These are phyloP conservation scores for Stratiolaelaps scimitus DNA, from an alignment of 1,140 invertebrate genomes.

Conservation along the genomic window DNA sequence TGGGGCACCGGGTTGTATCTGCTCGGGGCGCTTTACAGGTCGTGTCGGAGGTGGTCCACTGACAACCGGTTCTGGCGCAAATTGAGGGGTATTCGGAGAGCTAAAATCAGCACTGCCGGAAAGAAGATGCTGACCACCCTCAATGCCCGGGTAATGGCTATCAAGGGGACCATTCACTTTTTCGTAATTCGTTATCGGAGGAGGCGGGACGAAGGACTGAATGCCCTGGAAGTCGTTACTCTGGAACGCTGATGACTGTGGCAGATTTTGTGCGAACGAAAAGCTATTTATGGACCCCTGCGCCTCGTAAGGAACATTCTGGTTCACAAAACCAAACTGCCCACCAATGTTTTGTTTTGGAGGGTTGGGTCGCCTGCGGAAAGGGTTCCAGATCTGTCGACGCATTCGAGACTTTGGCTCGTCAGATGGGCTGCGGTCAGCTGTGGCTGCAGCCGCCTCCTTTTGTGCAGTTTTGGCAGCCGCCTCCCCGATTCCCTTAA, in stretches of 20 bases:
- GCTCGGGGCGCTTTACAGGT: constrained; percentile 13
- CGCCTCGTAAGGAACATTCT: constrained; percentile 14
- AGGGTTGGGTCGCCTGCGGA: background rate
- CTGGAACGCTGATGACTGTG: constrained; percentile 4
- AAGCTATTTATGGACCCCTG: constrained; percentile 18
- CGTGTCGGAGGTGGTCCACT: background rate
- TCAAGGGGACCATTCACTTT: constrained; percentile 2
- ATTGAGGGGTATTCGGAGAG: background rate
- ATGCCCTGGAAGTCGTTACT: constrained; percentile 11
- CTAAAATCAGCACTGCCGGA: no score
- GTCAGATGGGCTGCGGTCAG: no score
- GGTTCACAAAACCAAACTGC: constrained; percentile 20
- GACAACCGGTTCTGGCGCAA: background rate
- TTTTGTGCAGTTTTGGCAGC: background rate
- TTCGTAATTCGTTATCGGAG: constrained; percentile 17
- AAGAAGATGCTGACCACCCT: no score
- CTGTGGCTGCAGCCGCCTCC: background rate
- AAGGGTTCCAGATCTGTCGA: constrained; percentile 23
- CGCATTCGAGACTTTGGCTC: background rate
- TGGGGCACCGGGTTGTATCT: background rate
- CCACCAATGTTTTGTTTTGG: background rate
- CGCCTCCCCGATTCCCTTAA: background rate
- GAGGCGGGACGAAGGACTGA: background rate
- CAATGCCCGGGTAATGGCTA: background rate
- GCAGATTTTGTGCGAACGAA: constrained; percentile 17